Conservation (phyloP, 1,140 invertebrate genomes). For the Theocolax elegans region DNA sequence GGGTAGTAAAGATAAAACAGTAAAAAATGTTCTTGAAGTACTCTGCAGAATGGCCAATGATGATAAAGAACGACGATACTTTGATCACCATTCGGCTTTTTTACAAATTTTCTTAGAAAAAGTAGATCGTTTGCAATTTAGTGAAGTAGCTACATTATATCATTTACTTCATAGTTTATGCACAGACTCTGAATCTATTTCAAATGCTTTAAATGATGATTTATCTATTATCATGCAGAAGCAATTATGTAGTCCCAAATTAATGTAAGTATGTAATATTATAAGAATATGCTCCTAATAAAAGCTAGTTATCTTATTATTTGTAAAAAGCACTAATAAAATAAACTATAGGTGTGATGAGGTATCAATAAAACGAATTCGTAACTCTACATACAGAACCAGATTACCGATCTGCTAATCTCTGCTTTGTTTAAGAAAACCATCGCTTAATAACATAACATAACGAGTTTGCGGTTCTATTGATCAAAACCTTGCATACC, state of each 20-base stretch:
- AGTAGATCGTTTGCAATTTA: constrained; percentile 68
- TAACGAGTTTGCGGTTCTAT: too few relatives aligned
- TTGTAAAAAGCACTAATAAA: too few relatives aligned
- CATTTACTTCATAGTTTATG: constrained; percentile 69
- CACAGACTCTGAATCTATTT: constrained; percentile 58
- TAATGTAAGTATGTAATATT: constrained; percentile 54
- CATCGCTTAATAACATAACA: too few relatives aligned
- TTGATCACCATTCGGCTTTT: constrained; percentile 61
- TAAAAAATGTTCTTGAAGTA: constrained; percentile 56
- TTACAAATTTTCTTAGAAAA: constrained; percentile 71
- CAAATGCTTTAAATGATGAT: constrained; percentile 70
- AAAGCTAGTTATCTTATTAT: too few relatives aligned
- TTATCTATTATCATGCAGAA: constrained; percentile 73
- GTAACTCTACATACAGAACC: too few relatives aligned
- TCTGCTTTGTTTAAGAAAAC: too few relatives aligned
- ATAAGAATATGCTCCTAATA: too few relatives aligned
- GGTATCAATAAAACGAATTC: too few relatives aligned
- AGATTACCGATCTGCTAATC: too few relatives aligned
- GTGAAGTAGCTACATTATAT: constrained; percentile 71
- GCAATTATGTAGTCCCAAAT: constrained; percentile 69
- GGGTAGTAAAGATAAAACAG: constrained; percentile 58
- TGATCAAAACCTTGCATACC: too few relatives aligned
- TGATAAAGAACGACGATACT: constrained; percentile 50
- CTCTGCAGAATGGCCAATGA: constrained; percentile 56
- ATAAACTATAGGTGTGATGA: too few relatives aligned